Evolutionary conservation across 1,140 invertebrate genomes (phyloP).

Genomic region (Glossosoma conforme): DNA sequence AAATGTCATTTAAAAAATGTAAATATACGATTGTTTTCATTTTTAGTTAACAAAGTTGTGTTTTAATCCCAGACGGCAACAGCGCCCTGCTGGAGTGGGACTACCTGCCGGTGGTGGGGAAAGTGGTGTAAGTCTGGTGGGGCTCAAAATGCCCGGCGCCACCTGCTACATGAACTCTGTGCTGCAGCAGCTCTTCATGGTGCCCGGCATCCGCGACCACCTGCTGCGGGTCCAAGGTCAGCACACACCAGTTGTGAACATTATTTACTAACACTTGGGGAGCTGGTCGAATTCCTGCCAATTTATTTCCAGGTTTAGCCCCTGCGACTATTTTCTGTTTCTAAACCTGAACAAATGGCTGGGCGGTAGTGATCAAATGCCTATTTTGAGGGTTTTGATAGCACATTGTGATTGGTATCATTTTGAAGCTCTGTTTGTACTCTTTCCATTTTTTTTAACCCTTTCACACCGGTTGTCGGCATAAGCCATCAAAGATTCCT

Average conservation of each 20-base stretch:
- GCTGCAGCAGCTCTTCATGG: constrained; percentile 95
- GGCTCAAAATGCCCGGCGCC: constrained; percentile 96
- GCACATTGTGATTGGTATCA: too few species aligned
- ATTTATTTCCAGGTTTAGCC: too few species aligned
- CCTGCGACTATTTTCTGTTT: too few species aligned
- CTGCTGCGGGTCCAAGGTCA: constrained; percentile 64
- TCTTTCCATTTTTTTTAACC: too few species aligned
- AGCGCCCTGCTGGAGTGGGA: constrained; percentile 92
- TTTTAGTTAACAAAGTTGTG: neutral
- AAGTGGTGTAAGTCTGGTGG: constrained; percentile 87
- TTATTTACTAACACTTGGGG: too few species aligned
- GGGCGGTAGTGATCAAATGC: too few species aligned
- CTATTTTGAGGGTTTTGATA: too few species aligned
- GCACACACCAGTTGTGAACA: neutral
- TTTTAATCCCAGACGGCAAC: constrained; percentile 57
- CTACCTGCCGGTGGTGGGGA: constrained; percentile 93
- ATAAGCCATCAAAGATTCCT: too few species aligned
- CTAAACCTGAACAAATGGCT: too few species aligned
- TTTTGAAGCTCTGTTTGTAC: too few species aligned
- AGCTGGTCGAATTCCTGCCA: too few species aligned
- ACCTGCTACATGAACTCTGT: constrained; percentile 99
- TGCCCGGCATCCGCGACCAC: constrained; percentile 81
- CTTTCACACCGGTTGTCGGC: too few species aligned
- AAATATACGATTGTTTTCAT: neutral
- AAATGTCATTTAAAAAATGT: neutral